These are phyloP conservation scores for Pseudomyrmex gracilis DNA, from an alignment of 1,140 invertebrate species.

Conservation along the genomic window DNA sequence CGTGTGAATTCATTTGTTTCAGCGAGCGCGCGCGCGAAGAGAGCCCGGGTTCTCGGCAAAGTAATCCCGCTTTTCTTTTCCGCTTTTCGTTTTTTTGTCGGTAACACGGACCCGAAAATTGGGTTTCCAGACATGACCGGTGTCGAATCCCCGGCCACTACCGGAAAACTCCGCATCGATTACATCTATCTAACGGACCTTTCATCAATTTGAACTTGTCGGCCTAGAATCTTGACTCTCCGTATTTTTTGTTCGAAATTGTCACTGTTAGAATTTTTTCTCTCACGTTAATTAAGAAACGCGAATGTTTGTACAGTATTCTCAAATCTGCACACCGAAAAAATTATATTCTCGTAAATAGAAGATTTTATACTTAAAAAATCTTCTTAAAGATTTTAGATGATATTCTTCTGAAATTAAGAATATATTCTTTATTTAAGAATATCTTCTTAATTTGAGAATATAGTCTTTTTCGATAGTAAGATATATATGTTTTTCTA, in stretches of 20 bases:
- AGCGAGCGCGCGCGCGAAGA: not conserved
- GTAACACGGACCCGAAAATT: slow-evolving; percentile 55
- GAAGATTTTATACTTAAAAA: too few species aligned
- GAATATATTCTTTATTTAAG: too few species aligned
- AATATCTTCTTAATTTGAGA: too few species aligned
- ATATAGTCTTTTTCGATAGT: too few species aligned
- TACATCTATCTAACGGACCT: slow-evolving; percentile 8
- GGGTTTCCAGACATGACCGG: slow-evolving; percentile 22
- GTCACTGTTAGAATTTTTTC: too few species aligned
- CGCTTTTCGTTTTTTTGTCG: not conserved
- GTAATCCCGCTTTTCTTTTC: not conserved
- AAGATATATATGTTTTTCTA: too few species aligned
- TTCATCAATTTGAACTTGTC: slow-evolving; percentile 41
- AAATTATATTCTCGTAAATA: too few species aligned
- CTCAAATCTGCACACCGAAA: too few species aligned
- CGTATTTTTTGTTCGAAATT: not conserved
- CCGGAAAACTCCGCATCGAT: slow-evolving; percentile 37
- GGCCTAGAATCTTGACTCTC: not conserved
- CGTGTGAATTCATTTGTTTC: slow-evolving; percentile 44
- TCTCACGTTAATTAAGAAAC: too few species aligned
- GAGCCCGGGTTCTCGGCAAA: slow-evolving; percentile 8
- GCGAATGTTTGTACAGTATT: too few species aligned
- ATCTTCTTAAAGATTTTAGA: too few species aligned
- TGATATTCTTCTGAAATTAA: too few species aligned
- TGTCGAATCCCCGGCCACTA: slow-evolving; percentile 59